Evolutionary conservation across 2,888 invertebrate species (phyloP).

Genomic region (Schizotus pectinicornis): DNA sequence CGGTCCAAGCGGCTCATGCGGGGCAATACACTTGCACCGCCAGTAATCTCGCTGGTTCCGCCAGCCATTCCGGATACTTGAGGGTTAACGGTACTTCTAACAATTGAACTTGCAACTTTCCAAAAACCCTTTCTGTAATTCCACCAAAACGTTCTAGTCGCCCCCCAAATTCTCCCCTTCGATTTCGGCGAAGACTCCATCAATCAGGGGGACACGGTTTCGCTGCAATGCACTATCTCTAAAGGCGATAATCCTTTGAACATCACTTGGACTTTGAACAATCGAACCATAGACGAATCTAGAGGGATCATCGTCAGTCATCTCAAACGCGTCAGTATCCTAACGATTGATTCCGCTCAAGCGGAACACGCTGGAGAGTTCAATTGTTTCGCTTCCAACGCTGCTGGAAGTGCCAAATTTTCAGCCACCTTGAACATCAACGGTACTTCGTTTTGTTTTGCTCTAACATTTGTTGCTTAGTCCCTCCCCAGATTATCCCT

Average conservation of each 20-base stretch:
- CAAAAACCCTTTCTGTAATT: slow-evolving; percentile 3
- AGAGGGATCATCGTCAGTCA: slow-evolving; percentile 17
- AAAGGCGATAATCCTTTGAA: slow-evolving; percentile 75
- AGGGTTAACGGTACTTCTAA: slow-evolving; percentile 41
- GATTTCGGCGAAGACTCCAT: slow-evolving; percentile 67
- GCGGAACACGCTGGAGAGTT: slow-evolving; percentile 62
- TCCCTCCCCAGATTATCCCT: slow-evolving; percentile 33
- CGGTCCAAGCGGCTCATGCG: slow-evolving; percentile 65
- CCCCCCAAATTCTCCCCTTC: slow-evolving; percentile 38
- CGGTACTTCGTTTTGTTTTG: slow-evolving; percentile 58
- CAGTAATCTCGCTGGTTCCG: slow-evolving; percentile 65
- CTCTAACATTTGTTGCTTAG: slow-evolving; percentile 6
- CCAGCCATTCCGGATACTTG: slow-evolving; percentile 62
- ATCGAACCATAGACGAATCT: slow-evolving; percentile 51
- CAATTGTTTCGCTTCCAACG: slow-evolving; percentile 62
- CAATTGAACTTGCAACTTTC: background rate
- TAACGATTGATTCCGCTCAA: slow-evolving; percentile 62
- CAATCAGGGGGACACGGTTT: slow-evolving; percentile 73
- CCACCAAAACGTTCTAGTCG: slow-evolving; percentile 17
- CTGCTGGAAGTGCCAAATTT: slow-evolving; percentile 67
- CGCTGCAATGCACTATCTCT: slow-evolving; percentile 69
- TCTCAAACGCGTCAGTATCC: slow-evolving; percentile 58
- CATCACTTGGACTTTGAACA: slow-evolving; percentile 72
- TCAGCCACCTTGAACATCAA: slow-evolving; percentile 71
- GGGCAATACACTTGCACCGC: slow-evolving; percentile 70